Conservation (phyloP, 2,888 invertebrate species). For the Myathropa florea region DNA sequence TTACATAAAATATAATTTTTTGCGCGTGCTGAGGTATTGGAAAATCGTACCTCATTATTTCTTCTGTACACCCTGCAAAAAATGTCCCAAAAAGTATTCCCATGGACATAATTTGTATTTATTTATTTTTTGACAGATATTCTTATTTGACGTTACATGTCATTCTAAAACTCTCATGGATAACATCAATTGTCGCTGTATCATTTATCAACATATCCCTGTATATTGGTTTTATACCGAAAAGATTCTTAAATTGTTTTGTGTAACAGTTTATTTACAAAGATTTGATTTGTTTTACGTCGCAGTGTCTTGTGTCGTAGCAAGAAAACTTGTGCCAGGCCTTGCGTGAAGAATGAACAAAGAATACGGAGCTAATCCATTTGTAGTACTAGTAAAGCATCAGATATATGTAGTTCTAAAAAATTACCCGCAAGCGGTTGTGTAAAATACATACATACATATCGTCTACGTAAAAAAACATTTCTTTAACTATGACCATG, state of each 20-base stretch:
- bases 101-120: background rate
- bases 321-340: background rate
- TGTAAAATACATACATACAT: background rate
- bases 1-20: too few species aligned
- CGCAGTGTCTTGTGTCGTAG: background rate
- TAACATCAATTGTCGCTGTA: constrained; percentile 15
- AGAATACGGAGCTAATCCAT: too few species aligned
- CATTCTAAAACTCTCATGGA: constrained; percentile 17
- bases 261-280: background rate
- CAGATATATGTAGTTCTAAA: background rate
- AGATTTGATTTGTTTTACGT: background rate
- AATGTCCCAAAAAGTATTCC: too few species aligned
- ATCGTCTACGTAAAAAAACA: background rate
- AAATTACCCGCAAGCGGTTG: background rate
- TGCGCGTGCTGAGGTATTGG: too few species aligned
- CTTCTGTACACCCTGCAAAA: background rate
- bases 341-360: too few species aligned
- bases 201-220: constrained; percentile 1
- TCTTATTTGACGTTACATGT: constrained; percentile 31
- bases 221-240: background rate
- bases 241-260: background rate
- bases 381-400: too few species aligned
- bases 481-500: constrained; percentile 3
- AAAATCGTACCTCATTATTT: background rate
- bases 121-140: background rate